Percentiles rank a stretch among this genome's conserved stretches.
phyloP scores from a whole-genome alignment of 2,113 vertebrate genomes.

The Petromus typicus region DNA sequence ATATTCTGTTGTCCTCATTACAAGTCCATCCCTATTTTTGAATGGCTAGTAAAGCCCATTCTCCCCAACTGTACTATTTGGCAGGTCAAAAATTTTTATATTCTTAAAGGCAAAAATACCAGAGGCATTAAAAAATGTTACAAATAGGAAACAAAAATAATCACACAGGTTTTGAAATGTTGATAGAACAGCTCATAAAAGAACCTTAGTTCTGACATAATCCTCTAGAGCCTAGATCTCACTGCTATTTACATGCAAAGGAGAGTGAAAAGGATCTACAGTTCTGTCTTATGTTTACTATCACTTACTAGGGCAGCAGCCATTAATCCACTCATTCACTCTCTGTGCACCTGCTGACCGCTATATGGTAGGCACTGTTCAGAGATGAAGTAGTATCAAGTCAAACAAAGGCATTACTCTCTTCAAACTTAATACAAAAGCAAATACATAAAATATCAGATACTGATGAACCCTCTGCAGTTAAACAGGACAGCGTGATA shows the following conservation, averaged over 20 bases:
- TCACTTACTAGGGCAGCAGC: background rate
- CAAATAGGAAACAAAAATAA: background rate
- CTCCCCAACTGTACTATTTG: background rate
- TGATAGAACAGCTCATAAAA: background rate
- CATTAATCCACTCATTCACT: background rate
- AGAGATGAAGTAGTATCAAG: background rate
- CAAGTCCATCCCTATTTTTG: background rate
- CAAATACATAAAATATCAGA: background rate
- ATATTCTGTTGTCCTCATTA: background rate
- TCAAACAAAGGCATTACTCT: background rate
- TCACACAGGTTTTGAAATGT: background rate
- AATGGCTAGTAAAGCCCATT: background rate
- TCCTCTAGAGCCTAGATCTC: background rate
- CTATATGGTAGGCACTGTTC: background rate
- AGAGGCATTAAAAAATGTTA: background rate
- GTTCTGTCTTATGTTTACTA: background rate
- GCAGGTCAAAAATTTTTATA: constrained; percentile 20
- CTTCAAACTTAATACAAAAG: background rate
- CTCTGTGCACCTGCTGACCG: background rate
- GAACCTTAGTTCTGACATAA: background rate
- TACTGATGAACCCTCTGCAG: background rate
- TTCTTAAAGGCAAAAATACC: background rate
- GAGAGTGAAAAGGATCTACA: background rate
- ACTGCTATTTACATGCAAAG: background rate
- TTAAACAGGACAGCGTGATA: background rate